Base-by-base conservation (phyloP, 2,113 vertebrate genomes). In the Menidia beryllina region DNA sequence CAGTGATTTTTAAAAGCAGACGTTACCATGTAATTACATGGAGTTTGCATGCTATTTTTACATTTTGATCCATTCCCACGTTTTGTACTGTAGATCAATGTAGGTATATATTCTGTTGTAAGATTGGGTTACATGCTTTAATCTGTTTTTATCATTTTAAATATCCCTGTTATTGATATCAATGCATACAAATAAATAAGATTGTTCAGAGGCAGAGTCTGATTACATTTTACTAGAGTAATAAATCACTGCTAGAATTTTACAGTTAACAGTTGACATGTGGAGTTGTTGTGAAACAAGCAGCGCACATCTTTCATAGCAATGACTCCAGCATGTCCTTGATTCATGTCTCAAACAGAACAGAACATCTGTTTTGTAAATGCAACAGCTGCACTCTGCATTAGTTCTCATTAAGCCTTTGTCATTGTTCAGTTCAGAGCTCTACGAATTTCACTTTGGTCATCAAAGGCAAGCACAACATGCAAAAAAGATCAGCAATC, bases 341-440 rank as follows among this genome's bases (percentile, higher is more conserved):
- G 39, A 60, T 72, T 30, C 34, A 15, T 69, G 36, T 63, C 36
- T 49, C 17, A 47, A 23, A 24, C 5, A 41, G 38, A 48, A 52
- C 41, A 68, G 36, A 50, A 23, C 43, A 34, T 69, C 67, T 26
- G 13, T 34, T 64, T 59, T 34, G 57, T 55, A 41, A 15, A 27
- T 60, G 54, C 17, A 45, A 53, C 65, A 36, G 58, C 2, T 55
- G 71, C 54, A 62, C 36, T 65, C 54, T 61, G 36, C 49, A 75
- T 77, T 56, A 20, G 5, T 75, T 76, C 41, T 71, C 70, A 73
- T 80, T 61, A 64, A 0, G 50, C 0, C 53, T 20, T 48, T 65
- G 66, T 49, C 55, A 47, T 63, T 43, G 26, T 23, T 45, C 51
- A 69, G 23, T 72, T 69, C 80, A 15, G 39, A 55, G 14, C 39